phyloP scores from a whole-genome alignment of 2,888 invertebrate species.

The Thecophora atra region DNA sequence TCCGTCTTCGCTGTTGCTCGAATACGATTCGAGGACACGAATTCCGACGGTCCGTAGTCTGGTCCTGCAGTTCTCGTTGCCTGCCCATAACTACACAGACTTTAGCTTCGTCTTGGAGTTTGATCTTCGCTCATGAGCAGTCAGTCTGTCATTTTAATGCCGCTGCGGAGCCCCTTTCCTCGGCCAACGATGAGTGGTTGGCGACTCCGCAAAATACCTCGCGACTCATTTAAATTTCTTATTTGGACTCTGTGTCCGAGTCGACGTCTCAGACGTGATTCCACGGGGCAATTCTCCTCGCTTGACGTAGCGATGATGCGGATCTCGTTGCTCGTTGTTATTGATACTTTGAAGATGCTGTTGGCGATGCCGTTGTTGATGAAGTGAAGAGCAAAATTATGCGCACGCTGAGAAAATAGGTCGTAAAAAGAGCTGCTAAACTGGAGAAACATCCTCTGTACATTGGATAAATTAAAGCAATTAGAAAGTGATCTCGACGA shows the following conservation, averaged over 20 bases:
- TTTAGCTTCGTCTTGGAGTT: background rate
- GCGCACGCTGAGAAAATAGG: constrained; percentile 22
- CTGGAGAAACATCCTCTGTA: too few species aligned
- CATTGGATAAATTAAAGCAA: too few species aligned
- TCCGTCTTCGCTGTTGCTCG: constrained; percentile 42
- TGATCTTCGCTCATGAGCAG: background rate
- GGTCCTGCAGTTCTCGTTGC: background rate
- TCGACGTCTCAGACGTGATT: constrained; percentile 7
- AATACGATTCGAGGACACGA: constrained; percentile 52
- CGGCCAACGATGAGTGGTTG: constrained; percentile 26
- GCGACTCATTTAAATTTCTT: constrained; percentile 41
- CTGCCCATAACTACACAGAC: background rate
- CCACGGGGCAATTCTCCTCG: background rate
- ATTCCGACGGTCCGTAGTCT: constrained; percentile 8
- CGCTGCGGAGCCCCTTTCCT: constrained; percentile 34
- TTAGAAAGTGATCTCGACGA: too few species aligned
- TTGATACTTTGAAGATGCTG: constrained; percentile 6
- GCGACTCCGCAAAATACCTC: constrained; percentile 7
- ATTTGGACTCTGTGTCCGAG: constrained; percentile 15
- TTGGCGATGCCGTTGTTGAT: constrained; percentile 21
- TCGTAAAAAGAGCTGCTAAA: background rate
- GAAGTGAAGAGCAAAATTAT: constrained; percentile 26
- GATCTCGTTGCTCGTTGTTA: constrained; percentile 9
- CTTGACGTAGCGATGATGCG: background rate
- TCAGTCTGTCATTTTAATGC: constrained; percentile 44